A percentile compares a stretch with the other conserved stretches of the same genome.
These are phyloP conservation scores for Periparus ater DNA, from an alignment of 2,797 vertebrate species.

Conservation along the genomic window DNA sequence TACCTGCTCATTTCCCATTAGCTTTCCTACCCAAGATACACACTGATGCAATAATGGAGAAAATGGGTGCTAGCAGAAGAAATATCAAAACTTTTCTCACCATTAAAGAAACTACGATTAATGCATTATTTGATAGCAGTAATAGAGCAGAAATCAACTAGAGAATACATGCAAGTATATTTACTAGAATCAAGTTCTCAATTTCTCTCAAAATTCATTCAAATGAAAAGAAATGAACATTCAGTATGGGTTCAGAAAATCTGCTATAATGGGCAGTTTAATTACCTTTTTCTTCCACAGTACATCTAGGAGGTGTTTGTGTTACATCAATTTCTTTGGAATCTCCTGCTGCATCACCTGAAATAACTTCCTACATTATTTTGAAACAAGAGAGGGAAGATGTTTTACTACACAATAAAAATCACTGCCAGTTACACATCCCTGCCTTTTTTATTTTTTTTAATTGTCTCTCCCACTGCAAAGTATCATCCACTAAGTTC, in stretches of 20 bases:
- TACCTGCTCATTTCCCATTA: not conserved
- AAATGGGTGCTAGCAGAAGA: not conserved
- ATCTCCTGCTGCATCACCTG: constrained; percentile 23
- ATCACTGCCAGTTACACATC: not conserved
- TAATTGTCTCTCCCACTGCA: not conserved
- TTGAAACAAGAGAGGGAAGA: constrained; percentile 1
- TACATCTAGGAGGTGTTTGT: not conserved
- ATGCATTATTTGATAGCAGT: not conserved
- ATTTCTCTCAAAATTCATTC: not conserved
- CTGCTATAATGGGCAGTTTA: not conserved
- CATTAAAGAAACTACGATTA: not conserved
- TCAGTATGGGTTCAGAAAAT: not conserved
- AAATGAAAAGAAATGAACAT: not conserved
- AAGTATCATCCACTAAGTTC: not conserved
- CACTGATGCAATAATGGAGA: not conserved
- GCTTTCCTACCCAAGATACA: not conserved
- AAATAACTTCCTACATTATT: constrained; percentile 56
- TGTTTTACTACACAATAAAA: not conserved
- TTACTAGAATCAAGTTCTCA: not conserved
- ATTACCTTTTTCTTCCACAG: constrained; percentile 69
- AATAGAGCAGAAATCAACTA: not conserved
- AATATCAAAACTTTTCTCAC: not conserved
- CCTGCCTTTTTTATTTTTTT: not conserved
- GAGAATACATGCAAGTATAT: not conserved
- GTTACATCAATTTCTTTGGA: constrained; percentile 1